A percentile compares a stretch with the other conserved stretches of the same genome.
Evolutionary conservation across 2,113 vertebrate genomes (phyloP).

Genomic region (Sylvilagus bachmani): DNA sequence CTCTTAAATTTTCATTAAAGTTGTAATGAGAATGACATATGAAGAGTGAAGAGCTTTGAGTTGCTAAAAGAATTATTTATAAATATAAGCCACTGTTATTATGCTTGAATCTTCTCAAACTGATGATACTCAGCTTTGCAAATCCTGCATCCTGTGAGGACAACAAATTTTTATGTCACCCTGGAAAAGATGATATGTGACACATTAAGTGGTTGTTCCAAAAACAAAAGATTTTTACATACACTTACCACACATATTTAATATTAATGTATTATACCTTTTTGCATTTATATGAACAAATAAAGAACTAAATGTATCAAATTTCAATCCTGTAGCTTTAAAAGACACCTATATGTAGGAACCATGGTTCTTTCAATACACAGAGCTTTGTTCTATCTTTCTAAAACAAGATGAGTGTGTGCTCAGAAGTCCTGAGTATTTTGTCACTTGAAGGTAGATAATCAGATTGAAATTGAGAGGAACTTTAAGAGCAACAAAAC

Average conservation of each 20-base stretch:
- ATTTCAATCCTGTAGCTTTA: background rate
- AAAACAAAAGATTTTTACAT: background rate
- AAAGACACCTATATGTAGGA: background rate
- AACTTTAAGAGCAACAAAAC: background rate
- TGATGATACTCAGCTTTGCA: background rate
- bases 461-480: background rate
- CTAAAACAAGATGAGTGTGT: background rate
- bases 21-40: slow-evolving; percentile 2
- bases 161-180: background rate
- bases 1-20: slow-evolving; percentile 12
- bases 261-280: background rate
- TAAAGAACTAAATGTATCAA: background rate
- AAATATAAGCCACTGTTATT: background rate
- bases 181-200: background rate
- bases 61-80: background rate
- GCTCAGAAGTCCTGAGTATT: background rate
- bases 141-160: background rate
- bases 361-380: background rate
- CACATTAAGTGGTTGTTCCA: background rate
- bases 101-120: background rate
- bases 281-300: background rate
- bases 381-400: background rate
- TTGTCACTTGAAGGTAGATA: background rate
- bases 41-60: background rate
- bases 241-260: background rate